These are phyloP conservation scores for Paracentrotus lividus DNA, from an alignment of 53 echinoderm and acorn worm genomes.

Conservation along the genomic window DNA sequence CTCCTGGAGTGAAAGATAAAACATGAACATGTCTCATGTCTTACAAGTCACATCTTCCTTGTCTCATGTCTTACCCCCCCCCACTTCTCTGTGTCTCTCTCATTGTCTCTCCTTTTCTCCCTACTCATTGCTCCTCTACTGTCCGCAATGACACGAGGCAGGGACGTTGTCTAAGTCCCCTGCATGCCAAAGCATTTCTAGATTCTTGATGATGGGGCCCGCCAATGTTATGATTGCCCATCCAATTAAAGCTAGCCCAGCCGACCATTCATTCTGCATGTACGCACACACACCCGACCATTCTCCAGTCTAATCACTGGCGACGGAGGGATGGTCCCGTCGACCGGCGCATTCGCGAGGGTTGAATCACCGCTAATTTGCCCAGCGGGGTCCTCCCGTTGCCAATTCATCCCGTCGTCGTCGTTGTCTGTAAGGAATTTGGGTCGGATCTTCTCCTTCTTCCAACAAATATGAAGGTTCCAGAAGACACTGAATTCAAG, in stretches of 20 bases:
- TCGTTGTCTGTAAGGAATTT: constrained; percentile 50
- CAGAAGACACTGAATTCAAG: background rate
- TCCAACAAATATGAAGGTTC: background rate
- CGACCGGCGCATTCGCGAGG: constrained; percentile 33
- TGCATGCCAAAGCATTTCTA: constrained; percentile 51
- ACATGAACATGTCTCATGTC: background rate
- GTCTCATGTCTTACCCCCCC: background rate
- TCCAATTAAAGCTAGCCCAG: constrained; percentile 59
- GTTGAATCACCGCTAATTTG: constrained; percentile 66
- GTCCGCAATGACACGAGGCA: constrained; percentile 31
- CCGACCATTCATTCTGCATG: constrained; percentile 53
- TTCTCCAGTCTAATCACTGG: constrained; percentile 43
- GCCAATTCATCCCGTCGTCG: constrained; percentile 55
- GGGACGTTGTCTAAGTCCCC: background rate
- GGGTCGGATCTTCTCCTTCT: constrained; percentile 3
- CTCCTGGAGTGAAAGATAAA: background rate
- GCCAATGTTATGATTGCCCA: constrained; percentile 69
- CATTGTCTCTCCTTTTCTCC: background rate
- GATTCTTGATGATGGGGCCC: constrained; percentile 59
- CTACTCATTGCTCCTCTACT: background rate
- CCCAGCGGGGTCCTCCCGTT: constrained; percentile 46
- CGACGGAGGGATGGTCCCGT: constrained; percentile 42
- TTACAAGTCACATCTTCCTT: background rate
- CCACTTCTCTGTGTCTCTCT: background rate
- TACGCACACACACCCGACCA: constrained; percentile 37